Evolutionary conservation across 2,797 vertebrate genomes (phyloP).

Genomic region (Telmatherina bonti): DNA sequence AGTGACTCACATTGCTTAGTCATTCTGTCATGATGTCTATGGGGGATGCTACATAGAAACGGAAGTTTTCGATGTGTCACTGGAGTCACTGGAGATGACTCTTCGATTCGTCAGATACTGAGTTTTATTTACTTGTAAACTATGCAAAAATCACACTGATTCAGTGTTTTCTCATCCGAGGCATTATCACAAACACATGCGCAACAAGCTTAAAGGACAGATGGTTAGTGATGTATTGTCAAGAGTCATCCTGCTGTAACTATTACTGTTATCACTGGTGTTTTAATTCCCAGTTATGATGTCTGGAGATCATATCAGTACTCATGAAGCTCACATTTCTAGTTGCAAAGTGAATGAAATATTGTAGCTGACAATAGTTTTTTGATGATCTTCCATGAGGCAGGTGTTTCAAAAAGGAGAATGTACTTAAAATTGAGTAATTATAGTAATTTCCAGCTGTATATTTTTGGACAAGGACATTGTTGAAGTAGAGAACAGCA

Average conservation of each 20-base stretch:
- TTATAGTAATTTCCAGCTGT: not conserved
- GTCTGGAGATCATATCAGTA: not conserved
- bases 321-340: not conserved
- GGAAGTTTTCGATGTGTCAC: slow-evolving; percentile 8
- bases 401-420: not conserved
- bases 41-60: not conserved
- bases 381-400: not conserved
- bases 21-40: not conserved
- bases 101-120: not conserved
- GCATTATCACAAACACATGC: slow-evolving; percentile 6
- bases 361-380: not conserved
- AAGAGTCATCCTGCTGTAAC: slow-evolving; percentile 39
- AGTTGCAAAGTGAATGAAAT: not conserved
- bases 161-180: slow-evolving; percentile 27
- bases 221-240: slow-evolving; percentile 53
- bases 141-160: slow-evolving; percentile 18
- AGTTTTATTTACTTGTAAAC: slow-evolving; percentile 8
- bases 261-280: not conserved
- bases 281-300: not conserved
- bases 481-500: not conserved
- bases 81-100: not conserved
- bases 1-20: not conserved
- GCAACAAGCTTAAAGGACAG: slow-evolving; percentile 22
- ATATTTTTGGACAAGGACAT: not conserved
- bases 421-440: not conserved